Base-by-base conservation (phyloP, 2,888 invertebrate species). In the Phymatocera aterrima region DNA sequence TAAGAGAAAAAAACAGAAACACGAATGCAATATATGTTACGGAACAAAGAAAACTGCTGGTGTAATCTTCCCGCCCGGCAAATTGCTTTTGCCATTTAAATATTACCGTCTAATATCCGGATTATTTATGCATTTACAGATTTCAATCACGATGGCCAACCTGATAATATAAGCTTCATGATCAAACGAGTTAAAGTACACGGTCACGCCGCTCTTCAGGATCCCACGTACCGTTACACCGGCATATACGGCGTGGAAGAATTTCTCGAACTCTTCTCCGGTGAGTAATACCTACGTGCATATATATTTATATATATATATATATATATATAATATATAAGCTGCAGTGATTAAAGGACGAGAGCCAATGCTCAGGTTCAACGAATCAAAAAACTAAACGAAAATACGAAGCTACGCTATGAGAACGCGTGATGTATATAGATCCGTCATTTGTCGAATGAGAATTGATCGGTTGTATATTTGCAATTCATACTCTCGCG, bases 201-300 rank as follows among this genome's bases (percentile, higher is more conserved):
- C 91, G 96, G 97, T 46, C 92, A 93, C 85, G 95, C 96, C 85
- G 95, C 97, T 61, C 92, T 96, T 79, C 95, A 95, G 85, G 97
- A 97, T 91, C 95, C 96, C 1, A 93, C 94, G 8, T 98, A 98
- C 91, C 94, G 97, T 83, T 97, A 97, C 91, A 96, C 96, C 0
- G 96, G 96, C 83, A 98, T 98, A 91, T 98, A 99, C 89, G 98
- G 98, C 43, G 99, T 99, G 68, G 98, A 98, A 90, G 98, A 99
- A 92, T 99, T 98, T 91, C 93, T 99, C 81, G 99, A 99, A 91
- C 93, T 98, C 79, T 98, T 99, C 92, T 98, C 98, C 82, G 96
- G 96, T 96, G 91, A 92, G 92, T 88, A 46, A 40, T 46, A 64
- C 77, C 68, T 21, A 43, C 72, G 78, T 68, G 54, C 72, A 34